Base-by-base conservation (phyloP, 1,140 invertebrate species). In the Psix sp. region DNA sequence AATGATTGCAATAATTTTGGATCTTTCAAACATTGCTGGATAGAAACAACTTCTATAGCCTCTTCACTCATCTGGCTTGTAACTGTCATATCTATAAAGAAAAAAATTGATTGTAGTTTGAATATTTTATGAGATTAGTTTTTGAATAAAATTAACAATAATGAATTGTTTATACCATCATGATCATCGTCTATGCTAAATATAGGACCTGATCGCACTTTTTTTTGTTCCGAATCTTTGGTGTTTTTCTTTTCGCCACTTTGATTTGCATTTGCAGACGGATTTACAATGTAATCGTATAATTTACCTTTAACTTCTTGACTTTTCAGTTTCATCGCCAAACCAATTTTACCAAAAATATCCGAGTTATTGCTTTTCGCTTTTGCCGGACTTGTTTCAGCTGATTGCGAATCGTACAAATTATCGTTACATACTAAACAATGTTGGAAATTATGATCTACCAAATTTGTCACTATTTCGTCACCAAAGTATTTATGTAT, bases 131-230 rank as follows among this genome's bases (percentile, higher is more conserved):
- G n/a, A 24, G 24, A 45, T 10, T n/a, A 14, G 11, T 35, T 35
- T 24, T 39, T 39, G 1, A 45, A 24, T 39, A 11, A 39, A 20
- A 49, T 20, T 7, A 39, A 39, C n/a, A 9, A 11, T 5, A 5
- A 11, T 42, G 17, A 11, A 18, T 5, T 17, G 7, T 3, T 20
- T 29, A n/a, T 63, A 84, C 84, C 84, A 82, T 96, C 95, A 76
- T 95, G 92, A 79, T 97, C 95, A 82, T 98, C 96, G 78, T 96
- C 95, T 78, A 99, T 97, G 82, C 95, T 96, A 82, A 99, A 99
- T 0, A 98, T 94, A 17, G 96, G 95, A 0, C 93, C 93, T 56
- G 95, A 92, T 84, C 96, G 90, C 84, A 97, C 97, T 35, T 94
- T 90, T 89, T 93, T 91, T 76, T 92, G 91, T 78, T 98, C 96